Evolutionary conservation across 2,797 vertebrate species (phyloP).

Genomic region (Sciurus vulgaris): DNA sequence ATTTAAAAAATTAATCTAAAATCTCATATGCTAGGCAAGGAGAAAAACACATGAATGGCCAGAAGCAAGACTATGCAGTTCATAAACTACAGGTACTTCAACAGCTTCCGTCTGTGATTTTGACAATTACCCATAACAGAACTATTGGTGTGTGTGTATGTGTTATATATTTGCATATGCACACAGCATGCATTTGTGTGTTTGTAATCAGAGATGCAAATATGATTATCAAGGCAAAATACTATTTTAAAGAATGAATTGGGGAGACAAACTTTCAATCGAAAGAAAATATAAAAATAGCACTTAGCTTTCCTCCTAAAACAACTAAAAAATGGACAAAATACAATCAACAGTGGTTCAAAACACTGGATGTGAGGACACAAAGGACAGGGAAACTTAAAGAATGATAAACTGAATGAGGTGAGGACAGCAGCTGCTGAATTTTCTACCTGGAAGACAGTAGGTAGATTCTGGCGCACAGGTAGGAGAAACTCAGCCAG

Average conservation of each 20-base stretch:
- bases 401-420: not conserved
- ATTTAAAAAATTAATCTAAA: not conserved
- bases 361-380: not conserved
- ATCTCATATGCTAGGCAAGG: not conserved
- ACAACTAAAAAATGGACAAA: not conserved
- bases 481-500: not conserved
- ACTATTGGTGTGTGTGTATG: not conserved
- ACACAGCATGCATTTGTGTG: too few species aligned
- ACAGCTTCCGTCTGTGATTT: not conserved
- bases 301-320: not conserved
- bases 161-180: too few species aligned
- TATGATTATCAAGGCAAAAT: not conserved
- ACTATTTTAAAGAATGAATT: not conserved
- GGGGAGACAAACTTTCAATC: not conserved
- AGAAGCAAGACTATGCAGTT: not conserved
- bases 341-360: not conserved
- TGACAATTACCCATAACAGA: not conserved
- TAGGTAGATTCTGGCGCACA: fast-evolving
- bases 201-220: not conserved
- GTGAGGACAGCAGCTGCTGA: not conserved
- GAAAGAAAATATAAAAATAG: not conserved
- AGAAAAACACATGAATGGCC: not conserved
- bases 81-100: not conserved
- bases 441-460: not conserved
- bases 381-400: not conserved